Evolutionary conservation across 2,797 vertebrate genomes (phyloP).

Genomic region (Spondyliosoma cantharus): DNA sequence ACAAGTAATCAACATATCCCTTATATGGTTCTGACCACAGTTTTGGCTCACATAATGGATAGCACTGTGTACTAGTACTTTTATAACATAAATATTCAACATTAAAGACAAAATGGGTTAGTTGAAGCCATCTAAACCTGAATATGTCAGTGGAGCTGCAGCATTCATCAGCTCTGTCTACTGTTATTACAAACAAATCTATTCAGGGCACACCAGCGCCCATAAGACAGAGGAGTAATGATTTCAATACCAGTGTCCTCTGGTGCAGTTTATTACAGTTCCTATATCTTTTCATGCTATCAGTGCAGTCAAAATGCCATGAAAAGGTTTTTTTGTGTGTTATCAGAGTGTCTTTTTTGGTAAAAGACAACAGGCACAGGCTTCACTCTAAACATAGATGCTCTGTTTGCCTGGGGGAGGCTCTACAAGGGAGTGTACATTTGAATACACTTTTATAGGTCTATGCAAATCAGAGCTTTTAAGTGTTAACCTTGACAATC

Average conservation of each 20-base stretch:
- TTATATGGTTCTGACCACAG: no score
- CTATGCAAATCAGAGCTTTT: constrained; percentile 72
- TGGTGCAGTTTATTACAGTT: background rate
- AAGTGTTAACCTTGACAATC: constrained; percentile 75
- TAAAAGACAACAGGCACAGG: constrained; percentile 6
- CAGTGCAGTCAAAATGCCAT: background rate
- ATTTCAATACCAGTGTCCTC: background rate
- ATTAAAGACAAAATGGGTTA: no score
- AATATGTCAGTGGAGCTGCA: no score
- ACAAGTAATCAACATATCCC: no score
- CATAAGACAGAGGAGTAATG: no score
- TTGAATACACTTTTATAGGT: constrained; percentile 69
- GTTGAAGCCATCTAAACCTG: no score
- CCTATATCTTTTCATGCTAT: background rate
- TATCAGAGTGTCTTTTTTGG: background rate
- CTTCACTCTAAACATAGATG: constrained; percentile 47
- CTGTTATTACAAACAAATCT: no score
- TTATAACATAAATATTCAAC: no score
- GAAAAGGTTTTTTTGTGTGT: background rate
- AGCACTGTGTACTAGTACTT: no score
- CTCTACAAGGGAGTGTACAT: constrained; percentile 37
- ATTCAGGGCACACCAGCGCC: no score
- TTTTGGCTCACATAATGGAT: no score
- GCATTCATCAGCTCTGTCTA: no score
- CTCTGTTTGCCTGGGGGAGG: constrained; percentile 48